A percentile compares a stretch with the other conserved stretches of the same genome.
These are phyloP conservation scores for Bombycilla garrulus DNA, from an alignment of 2,113 vertebrate genomes.

Conservation along the genomic window DNA sequence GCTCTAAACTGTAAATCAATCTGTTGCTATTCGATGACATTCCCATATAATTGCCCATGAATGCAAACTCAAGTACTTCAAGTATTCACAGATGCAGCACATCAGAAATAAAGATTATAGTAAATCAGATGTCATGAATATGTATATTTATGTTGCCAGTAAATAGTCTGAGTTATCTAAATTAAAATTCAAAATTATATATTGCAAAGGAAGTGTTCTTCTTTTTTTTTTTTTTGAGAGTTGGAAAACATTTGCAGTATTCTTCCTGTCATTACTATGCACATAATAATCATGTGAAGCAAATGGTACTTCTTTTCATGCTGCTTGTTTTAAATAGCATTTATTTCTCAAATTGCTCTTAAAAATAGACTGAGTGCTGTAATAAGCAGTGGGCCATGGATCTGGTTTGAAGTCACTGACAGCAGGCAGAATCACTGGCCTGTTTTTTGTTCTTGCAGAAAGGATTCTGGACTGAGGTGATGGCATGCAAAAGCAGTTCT, in stretches of 20 bases:
- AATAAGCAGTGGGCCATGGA: neutral
- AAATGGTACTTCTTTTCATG: constrained; percentile 48
- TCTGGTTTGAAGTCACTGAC: neutral
- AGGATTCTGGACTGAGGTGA: neutral
- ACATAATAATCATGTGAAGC: constrained; percentile 60
- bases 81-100: constrained; percentile 64
- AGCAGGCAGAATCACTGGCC: neutral
- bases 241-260: constrained; percentile 68
- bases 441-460: neutral
- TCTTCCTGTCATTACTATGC: constrained; percentile 67
- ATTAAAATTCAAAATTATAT: constrained; percentile 73
- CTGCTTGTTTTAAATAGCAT: constrained; percentile 61
- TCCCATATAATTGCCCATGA: constrained; percentile 55
- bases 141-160: constrained; percentile 68
- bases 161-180: constrained; percentile 69
- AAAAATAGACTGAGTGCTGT: constrained; percentile 59
- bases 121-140: constrained; percentile 74
- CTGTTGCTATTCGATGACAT: constrained; percentile 19
- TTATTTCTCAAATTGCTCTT: constrained; percentile 32
- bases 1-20: constrained; percentile 22
- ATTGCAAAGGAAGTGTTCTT: constrained; percentile 52
- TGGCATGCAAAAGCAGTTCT: neutral
- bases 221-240: constrained; percentile 40
- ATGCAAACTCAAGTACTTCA: constrained; percentile 45
- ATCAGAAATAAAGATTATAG: constrained; percentile 70